Percentiles rank a stretch among this genome's conserved stretches.
These are phyloP conservation scores for Caenorhabditis panamensis DNA, from an alignment of 2,888 invertebrate species.

Conservation along the genomic window DNA sequence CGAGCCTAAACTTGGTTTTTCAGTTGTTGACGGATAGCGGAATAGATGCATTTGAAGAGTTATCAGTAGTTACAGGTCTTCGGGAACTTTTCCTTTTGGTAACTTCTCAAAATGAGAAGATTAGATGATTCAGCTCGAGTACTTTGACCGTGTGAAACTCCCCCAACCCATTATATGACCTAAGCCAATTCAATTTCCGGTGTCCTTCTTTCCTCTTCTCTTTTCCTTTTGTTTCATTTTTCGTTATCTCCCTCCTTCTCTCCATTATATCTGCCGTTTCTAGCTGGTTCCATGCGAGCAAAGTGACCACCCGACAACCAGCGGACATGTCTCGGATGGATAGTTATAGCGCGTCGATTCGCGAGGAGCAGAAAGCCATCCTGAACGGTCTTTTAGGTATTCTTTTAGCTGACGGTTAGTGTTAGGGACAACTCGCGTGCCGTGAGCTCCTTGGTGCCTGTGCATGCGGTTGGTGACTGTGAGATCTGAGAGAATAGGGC, in stretches of 20 bases:
- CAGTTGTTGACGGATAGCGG: too few relatives aligned
- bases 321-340: constrained; percentile 66
- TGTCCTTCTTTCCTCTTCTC: constrained; percentile 6
- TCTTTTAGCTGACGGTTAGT: constrained; percentile 64
- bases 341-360: constrained; percentile 63
- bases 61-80: too few relatives aligned
- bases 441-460: neutral
- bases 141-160: too few relatives aligned
- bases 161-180: neutral
- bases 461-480: constrained; percentile 27
- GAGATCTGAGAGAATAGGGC: constrained; percentile 7
- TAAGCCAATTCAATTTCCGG: constrained; percentile 36
- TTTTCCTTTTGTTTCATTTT: constrained; percentile 6
- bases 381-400: constrained; percentile 71
- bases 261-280: neutral
- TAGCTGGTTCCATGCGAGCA: constrained; percentile 39
- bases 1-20: too few relatives aligned
- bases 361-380: constrained; percentile 70
- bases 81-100: too few relatives aligned
- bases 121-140: too few relatives aligned
- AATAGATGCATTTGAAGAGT: too few relatives aligned
- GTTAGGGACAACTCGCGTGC: constrained; percentile 2
- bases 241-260: too few relatives aligned
- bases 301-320: neutral
- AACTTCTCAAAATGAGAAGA: too few relatives aligned